Evolutionary conservation across 2,113 vertebrate genomes (phyloP).

Genomic region (Leptobrachium leishanense): DNA sequence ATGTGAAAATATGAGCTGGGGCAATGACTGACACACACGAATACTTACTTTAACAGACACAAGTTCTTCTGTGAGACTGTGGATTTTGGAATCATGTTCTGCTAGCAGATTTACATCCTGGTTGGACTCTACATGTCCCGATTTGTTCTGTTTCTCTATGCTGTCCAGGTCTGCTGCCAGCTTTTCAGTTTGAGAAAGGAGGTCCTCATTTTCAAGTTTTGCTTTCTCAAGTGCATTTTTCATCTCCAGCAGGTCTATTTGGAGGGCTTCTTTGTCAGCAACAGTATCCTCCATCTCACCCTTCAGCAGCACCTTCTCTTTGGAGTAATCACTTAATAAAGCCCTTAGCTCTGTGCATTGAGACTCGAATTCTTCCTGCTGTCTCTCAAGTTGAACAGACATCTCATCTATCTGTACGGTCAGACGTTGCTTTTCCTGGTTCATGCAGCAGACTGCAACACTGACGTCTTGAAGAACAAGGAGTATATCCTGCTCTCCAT

Average conservation of each 20-base stretch:
- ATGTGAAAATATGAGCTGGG: too few species aligned
- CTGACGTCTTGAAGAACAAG: slow-evolving; percentile 60
- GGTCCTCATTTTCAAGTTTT: slow-evolving; percentile 74
- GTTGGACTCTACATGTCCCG: slow-evolving; percentile 35
- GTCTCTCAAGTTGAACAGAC: slow-evolving; percentile 61
- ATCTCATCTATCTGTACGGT: slow-evolving; percentile 62
- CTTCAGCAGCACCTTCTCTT: slow-evolving; percentile 72
- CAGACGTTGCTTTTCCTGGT: slow-evolving; percentile 63
- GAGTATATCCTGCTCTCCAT: slow-evolving; percentile 56
- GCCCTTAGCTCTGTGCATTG: slow-evolving; percentile 68
- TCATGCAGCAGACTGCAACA: slow-evolving; percentile 60
- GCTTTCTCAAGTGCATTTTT: slow-evolving; percentile 73
- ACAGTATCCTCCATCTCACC: slow-evolving; percentile 71
- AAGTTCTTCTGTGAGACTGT: slow-evolving; percentile 74
- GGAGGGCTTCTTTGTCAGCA: slow-evolving; percentile 73
- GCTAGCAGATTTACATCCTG: slow-evolving; percentile 66
- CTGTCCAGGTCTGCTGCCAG: slow-evolving; percentile 60
- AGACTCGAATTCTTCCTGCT: slow-evolving; percentile 61
- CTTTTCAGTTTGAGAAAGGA: slow-evolving; percentile 65
- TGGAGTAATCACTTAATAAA: slow-evolving; percentile 69
- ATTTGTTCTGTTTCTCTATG: slow-evolving; percentile 57
- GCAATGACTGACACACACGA: slow-evolving; percentile 17
- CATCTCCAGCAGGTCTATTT: slow-evolving; percentile 77
- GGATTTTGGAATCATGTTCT: slow-evolving; percentile 75
- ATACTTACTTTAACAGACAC: slow-evolving; percentile 79